Percentiles rank a stretch among this genome's conserved stretches.
These are phyloP conservation scores for Panurus biarmicus DNA, from an alignment of 2,113 vertebrate genomes.

Conservation along the genomic window DNA sequence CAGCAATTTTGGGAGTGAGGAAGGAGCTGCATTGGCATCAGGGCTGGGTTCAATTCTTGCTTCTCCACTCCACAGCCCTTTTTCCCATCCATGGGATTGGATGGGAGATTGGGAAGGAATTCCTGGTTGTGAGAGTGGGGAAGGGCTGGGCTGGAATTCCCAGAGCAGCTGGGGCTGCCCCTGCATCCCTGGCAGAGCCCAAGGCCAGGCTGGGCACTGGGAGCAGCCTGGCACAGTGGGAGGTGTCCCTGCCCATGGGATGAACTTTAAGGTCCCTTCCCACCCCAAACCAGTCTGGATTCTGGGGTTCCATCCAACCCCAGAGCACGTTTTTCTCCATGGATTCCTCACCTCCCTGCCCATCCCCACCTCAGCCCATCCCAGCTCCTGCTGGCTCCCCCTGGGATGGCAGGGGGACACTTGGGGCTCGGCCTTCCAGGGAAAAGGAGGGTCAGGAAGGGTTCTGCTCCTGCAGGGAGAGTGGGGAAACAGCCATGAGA, in stretches of 20 bases:
- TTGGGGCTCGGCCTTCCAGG: neutral
- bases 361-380: neutral
- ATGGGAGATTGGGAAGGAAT: neutral
- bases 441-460: accelerated
- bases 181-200: neutral
- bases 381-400: neutral
- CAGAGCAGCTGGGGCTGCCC: neutral
- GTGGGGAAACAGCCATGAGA: accelerated
- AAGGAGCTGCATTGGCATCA: accelerated
- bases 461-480: neutral
- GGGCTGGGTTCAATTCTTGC: neutral
- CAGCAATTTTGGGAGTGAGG: accelerated
- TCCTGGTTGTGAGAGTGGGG: neutral
- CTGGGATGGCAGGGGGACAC: no score
- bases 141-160: neutral
- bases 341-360: neutral
- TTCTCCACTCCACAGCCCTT: neutral
- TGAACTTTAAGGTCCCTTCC: neutral
- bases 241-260: neutral
- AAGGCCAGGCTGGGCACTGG: neutral
- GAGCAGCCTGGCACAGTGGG: neutral
- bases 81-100: accelerated
- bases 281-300: no score
- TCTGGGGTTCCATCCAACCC: accelerated
- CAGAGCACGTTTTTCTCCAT: accelerated